Evolutionary conservation across 2,888 invertebrate species (phyloP).

Genomic region (Drosophila maculinotata): DNA sequence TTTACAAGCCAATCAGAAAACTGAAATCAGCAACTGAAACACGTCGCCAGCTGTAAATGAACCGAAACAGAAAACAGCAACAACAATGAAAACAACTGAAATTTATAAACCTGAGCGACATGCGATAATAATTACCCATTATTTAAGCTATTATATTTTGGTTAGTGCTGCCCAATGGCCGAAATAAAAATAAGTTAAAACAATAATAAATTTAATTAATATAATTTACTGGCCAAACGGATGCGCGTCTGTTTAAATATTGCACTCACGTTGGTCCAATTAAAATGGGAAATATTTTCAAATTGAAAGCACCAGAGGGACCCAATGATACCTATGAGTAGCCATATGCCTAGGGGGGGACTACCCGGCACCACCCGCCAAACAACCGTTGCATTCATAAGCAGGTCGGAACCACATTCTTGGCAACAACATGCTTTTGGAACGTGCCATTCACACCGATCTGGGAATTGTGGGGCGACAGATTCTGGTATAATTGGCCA

Average conservation of each 20-base stretch:
- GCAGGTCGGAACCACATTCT: conserved; percentile 17
- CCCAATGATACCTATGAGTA: conserved; percentile 1
- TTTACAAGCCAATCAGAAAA: conserved; percentile 47
- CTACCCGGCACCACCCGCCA: background rate
- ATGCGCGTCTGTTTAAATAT: conserved; percentile 32
- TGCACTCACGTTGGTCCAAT: conserved; percentile 55
- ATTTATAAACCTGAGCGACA: conserved; percentile 33
- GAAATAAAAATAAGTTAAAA: conserved; percentile 16
- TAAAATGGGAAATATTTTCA: conserved; percentile 38
- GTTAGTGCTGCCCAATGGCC: conserved; percentile 6
- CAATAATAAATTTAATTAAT: conserved; percentile 51
- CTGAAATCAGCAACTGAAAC: conserved; percentile 29
- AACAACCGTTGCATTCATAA: conserved; percentile 28
- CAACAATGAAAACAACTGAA: conserved; percentile 3
- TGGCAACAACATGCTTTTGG: conserved; percentile 15
- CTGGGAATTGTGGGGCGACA: conserved; percentile 11
- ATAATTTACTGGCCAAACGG: conserved; percentile 36
- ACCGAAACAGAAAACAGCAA: conserved; percentile 9
- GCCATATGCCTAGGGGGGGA: background rate
- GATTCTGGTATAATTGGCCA: conserved; percentile 12
- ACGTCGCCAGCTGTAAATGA: conserved; percentile 46
- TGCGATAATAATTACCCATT: conserved; percentile 54
- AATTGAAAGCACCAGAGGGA: conserved; percentile 17
- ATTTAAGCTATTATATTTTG: conserved; percentile 45
- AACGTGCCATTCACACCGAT: conserved; percentile 45